Evolutionary conservation across 2,797 vertebrate genomes (phyloP), one percentile per base, ranked within the genome.

Genomic region (Passerculus sandwichensis): DNA sequence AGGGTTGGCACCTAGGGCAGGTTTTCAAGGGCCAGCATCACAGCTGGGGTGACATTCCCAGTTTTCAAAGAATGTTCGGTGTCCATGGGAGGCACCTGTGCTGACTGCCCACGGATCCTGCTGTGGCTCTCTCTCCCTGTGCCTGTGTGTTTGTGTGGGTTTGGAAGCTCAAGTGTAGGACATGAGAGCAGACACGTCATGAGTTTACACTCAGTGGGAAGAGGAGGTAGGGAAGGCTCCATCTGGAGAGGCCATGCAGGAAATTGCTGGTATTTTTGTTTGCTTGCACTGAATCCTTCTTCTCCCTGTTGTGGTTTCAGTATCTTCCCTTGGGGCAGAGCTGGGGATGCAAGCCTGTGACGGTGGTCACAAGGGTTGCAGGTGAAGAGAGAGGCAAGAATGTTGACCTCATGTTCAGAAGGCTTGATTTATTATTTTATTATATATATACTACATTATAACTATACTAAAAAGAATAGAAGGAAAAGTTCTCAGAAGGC

Each of bases 161-260:
- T 42, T 61, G 72, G 42, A 19, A 79, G 50, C n/a, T 23, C 13
- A 23, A 27, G n/a, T 0, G 0, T 10, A 50, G 47, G 48, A 73
- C 47, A n/a, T 7, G 38, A 65, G 34, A 80, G 27, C 29, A 92
- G 69, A 64, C 0, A 0, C 2, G 1, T 15, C 0, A 0, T 40
- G 62, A 64, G 30, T 14, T 56, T 57, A 19, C 14, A 26, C 42
- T 34, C 1, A 0, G 3, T 4, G 11, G 44, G 10, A 32, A 48
- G 56, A 53, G 32, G 36, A 76, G 60, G 29, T 2, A 27, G 78
- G 54, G 42, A 54, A 81, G 38, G 56, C 61, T 81, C 53, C 66
- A 67, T 47, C 40, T 85, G 65, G 40, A 70, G 30, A 9, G n/a
- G 30, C 23, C 13, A 6, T 18, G 15, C 32, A 73, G 76, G 51